Base-by-base conservation (phyloP, 2,888 invertebrate genomes). In the Periphyllus acericola region DNA sequence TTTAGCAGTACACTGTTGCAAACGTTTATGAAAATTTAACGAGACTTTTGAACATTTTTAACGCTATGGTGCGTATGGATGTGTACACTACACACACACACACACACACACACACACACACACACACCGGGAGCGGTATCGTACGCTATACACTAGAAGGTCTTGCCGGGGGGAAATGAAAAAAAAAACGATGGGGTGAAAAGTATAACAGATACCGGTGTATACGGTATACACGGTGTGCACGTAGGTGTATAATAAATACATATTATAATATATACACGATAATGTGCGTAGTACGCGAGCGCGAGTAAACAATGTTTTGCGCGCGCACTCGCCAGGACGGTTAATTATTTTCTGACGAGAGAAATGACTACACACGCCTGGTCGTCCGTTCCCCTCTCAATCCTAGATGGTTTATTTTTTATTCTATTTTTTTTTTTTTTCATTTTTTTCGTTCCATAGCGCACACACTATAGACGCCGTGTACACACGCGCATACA, bases 301-400 rank as follows among this genome's bases (percentile, higher is more conserved):
- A 11, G 25, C n/a, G 68, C 68, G 68, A 68, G 68, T 68, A n/a
- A 68, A 68, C 29, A 68, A 68, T 68, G 68, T 68, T 46, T 76
- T 5, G 25, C 46, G 8, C 40, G 8, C n/a, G 76, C 68, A n/a
- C n/a, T 76, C 46, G 52, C n/a, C n/a, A n/a, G 76, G 76, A 52
- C 76, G 76, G 76, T 76, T 76, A 76, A 76, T 76, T 76, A 76
- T 76, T 76, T 76, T 76, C 76, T 29, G 76, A 76, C 40, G 76
- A 76, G 76, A 76, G 25, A 76, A 76, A 76, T 14, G 76, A 76
- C 76, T 76, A 3, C 25, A 3, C 25, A 6, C 75, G 46, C 36
- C 55, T 11, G 17, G 55, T 55, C 55, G 25, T 4, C 60, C 60
- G 60, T 0, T 60, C 60, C 68, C n/a, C 68, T 11, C 68, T 68